Evolutionary conservation across 2,797 vertebrate genomes (phyloP).

Genomic region (Scomberomorus guttatus): DNA sequence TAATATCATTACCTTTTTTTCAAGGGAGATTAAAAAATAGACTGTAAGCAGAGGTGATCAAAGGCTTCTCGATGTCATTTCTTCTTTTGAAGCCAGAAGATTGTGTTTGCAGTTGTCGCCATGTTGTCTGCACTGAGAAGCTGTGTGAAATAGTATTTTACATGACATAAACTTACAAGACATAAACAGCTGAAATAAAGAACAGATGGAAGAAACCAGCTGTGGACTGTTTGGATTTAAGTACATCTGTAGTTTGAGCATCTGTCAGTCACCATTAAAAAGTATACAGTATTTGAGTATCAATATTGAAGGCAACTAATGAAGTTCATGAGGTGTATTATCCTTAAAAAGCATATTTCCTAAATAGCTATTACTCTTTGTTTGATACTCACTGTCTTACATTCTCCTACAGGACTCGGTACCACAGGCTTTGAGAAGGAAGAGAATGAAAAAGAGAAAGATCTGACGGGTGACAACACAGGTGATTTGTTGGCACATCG

Average conservation of each 20-base stretch:
- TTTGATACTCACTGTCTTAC: conserved; percentile 13
- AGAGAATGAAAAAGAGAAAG: conserved; percentile 46
- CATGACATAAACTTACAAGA: no score
- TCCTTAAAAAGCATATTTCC: neutral
- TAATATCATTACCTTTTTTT: neutral
- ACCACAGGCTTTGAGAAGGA: conserved; percentile 69
- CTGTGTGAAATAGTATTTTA: no score
- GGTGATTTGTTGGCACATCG: conserved; percentile 64
- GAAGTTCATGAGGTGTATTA: neutral
- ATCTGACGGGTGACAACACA: conserved; percentile 27
- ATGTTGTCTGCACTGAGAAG: no score
- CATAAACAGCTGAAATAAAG: neutral
- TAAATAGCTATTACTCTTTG: neutral
- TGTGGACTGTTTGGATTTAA: neutral
- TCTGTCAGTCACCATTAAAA: neutral
- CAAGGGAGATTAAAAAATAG: neutral
- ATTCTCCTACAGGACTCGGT: conserved; percentile 57
- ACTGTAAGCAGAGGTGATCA: neutral
- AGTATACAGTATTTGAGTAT: neutral
- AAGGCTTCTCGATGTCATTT: neutral
- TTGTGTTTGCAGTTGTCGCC: neutral
- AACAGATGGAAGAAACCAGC: conserved; percentile 14
- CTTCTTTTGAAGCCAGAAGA: neutral
- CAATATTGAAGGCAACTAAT: neutral
- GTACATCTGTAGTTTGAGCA: neutral